Conservation (phyloP, 23 tunicate species). For the Halocynthia aurantium region DNA sequence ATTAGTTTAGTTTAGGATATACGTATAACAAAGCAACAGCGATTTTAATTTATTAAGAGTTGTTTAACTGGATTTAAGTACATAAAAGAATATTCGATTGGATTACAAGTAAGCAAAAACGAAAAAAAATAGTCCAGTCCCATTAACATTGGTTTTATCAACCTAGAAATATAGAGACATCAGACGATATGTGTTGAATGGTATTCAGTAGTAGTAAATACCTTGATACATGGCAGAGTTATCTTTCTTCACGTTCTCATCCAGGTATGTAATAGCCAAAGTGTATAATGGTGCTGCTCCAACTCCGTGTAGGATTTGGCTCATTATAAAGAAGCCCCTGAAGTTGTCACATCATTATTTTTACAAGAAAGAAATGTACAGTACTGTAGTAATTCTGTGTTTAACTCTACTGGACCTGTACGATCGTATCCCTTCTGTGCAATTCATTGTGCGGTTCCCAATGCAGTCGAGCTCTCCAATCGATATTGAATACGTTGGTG, state of each 20-base stretch:
- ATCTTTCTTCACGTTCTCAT: constrained; percentile 67
- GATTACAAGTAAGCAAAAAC: not conserved
- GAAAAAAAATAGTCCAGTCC: not conserved
- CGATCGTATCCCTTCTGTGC: no score
- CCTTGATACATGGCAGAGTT: constrained; percentile 75
- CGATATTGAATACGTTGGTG: constrained; percentile 26
- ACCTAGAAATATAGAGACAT: no score
- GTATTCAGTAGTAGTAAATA: not conserved
- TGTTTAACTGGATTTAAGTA: not conserved
- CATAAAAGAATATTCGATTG: not conserved
- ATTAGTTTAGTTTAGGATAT: not conserved
- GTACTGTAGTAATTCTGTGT: no score
- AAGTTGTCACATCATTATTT: not conserved
- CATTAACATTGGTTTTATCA: not conserved
- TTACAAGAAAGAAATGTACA: not conserved
- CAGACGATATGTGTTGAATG: not conserved
- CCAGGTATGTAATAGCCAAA: constrained; percentile 65
- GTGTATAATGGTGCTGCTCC: constrained; percentile 83
- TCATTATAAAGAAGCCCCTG: constrained; percentile 70
- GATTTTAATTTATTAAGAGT: not conserved
- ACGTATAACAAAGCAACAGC: not conserved
- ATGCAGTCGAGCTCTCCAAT: no score
- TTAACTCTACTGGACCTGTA: no score
- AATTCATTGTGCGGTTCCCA: no score
- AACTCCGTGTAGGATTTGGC: constrained; percentile 51